Percentiles rank a stretch among this genome's conserved stretches.
Conservation (phyloP, 2,113 vertebrate genomes). For the Gracilinanus agilis region DNA sequence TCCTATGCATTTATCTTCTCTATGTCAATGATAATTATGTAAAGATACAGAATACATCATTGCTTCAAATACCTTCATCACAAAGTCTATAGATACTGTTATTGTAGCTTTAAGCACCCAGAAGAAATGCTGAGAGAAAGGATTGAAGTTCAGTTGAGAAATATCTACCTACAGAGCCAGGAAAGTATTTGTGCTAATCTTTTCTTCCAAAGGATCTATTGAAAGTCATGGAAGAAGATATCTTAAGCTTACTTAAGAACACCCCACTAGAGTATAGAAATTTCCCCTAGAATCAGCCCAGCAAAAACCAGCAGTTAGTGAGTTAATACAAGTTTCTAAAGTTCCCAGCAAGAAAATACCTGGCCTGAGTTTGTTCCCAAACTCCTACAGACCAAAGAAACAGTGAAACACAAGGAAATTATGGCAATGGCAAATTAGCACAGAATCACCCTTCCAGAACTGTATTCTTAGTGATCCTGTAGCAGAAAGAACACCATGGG, state of each 20-base stretch:
- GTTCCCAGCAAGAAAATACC: too few relatives aligned
- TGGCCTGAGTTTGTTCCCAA: too few relatives aligned
- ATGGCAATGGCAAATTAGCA: too few relatives aligned
- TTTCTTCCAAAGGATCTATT: not conserved
- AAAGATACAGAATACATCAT: not conserved
- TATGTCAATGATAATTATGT: not conserved
- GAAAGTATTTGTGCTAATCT: not conserved
- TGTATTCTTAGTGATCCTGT: too few relatives aligned
- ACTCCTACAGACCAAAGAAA: too few relatives aligned
- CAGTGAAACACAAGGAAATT: too few relatives aligned
- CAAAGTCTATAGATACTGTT: not conserved
- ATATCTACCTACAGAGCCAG: not conserved
- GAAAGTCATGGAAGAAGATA: not conserved
- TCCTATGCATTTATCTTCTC: not conserved
- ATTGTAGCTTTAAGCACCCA: not conserved
- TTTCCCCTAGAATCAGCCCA: too few relatives aligned
- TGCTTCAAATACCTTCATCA: not conserved
- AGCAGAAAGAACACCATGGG: too few relatives aligned
- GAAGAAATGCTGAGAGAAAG: not conserved
- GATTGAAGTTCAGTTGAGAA: not conserved
- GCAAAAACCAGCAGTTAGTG: too few relatives aligned
- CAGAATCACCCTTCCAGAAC: too few relatives aligned
- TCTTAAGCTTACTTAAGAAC: not conserved
- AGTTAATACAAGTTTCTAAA: too few relatives aligned
- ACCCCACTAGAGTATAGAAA: too few relatives aligned